Conservation (phyloP, 2,113 vertebrate genomes). For the Platycercus adscitus region DNA sequence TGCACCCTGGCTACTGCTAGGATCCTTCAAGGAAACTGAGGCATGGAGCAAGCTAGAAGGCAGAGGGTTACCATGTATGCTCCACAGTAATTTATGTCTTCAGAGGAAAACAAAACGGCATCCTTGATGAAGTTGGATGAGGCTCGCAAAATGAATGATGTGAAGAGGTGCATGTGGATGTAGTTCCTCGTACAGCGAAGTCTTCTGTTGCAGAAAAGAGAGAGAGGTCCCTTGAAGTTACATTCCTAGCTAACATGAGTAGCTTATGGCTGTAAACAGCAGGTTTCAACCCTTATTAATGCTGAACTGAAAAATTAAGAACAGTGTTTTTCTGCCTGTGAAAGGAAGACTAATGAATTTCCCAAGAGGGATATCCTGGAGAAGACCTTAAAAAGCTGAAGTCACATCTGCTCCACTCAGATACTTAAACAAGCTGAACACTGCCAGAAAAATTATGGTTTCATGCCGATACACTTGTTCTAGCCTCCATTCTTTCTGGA, state of each 20-base stretch:
- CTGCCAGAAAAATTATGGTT: background rate
- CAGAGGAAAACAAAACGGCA: constrained; percentile 81
- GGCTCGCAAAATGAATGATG: constrained; percentile 91
- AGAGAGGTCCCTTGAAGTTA: background rate
- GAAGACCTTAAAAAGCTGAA: background rate
- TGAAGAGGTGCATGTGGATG: constrained; percentile 95
- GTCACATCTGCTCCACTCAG: background rate
- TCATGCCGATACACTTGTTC: background rate
- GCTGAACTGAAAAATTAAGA: background rate
- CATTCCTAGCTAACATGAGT: background rate
- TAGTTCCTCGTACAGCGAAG: constrained; percentile 93
- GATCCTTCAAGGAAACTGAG: background rate
- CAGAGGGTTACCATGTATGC: constrained; percentile 74
- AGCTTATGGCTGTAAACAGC: background rate
- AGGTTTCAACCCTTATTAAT: background rate
- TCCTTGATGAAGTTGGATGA: constrained; percentile 93
- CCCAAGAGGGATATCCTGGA: background rate
- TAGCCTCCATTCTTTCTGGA: background rate
- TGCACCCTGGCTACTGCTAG: background rate
- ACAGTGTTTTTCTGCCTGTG: background rate
- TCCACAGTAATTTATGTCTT: constrained; percentile 78
- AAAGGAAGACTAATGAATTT: background rate
- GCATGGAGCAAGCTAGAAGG: background rate
- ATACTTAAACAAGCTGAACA: background rate
- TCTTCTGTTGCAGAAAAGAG: constrained; percentile 75